These are phyloP conservation scores for Petrocephalus zakoni DNA, from an alignment of 2,113 vertebrate genomes.

Conservation along the genomic window DNA sequence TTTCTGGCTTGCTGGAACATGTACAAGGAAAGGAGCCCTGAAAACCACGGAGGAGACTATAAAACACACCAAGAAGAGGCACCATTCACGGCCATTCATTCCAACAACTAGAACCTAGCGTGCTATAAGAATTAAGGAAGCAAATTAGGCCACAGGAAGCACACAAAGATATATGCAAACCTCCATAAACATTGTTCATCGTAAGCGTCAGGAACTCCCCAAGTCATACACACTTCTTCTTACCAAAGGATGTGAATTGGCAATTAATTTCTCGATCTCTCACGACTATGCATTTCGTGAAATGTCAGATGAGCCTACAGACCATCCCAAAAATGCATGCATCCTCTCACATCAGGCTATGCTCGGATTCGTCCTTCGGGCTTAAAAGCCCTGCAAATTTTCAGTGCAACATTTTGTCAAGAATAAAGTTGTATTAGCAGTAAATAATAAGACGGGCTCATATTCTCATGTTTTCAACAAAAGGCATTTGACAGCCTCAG, in stretches of 20 bases:
- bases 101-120: not conserved
- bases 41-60: not conserved
- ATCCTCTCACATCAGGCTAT: not conserved
- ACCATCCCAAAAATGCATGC: not conserved
- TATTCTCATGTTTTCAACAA: not conserved
- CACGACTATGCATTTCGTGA: not conserved
- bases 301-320: not conserved
- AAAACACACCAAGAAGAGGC: not conserved
- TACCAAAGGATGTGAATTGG: not conserved
- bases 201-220: not conserved
- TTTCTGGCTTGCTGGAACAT: constrained; percentile 1
- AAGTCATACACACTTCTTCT: not conserved
- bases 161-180: not conserved
- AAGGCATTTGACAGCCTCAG: not conserved
- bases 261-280: not conserved
- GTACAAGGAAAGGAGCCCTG: not conserved
- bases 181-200: not conserved
- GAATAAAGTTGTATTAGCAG: not conserved
- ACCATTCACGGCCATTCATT: not conserved
- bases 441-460: not conserved
- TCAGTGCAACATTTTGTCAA: not conserved
- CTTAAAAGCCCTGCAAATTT: not conserved
- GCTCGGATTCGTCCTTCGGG: not conserved
- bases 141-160: not conserved
- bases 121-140: not conserved